Evolutionary conservation across 2,113 vertebrate species (phyloP), one percentile per base, ranked within the genome.

Genomic region (Nerophis ophidion): DNA sequence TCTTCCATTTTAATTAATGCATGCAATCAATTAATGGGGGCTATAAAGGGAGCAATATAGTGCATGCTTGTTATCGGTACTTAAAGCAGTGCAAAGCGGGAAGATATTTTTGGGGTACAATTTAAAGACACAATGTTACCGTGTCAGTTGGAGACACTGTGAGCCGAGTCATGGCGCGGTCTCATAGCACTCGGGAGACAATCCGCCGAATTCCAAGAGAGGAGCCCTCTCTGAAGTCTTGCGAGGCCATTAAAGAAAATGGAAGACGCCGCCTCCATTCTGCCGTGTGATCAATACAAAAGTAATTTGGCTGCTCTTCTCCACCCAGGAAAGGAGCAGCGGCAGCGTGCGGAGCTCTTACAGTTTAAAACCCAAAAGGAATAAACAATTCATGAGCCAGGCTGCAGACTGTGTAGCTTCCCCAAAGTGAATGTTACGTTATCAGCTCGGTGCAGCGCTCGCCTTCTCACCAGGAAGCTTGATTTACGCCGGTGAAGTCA

Each of bases 351-450:
- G 58, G 5, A 48, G 36, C 70, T 74, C 56, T 47, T 56, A 60
- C 45, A 48, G 68, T 79, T 67, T 74, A 76, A 77, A 76, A 73
- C 53, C 79, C 63, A 63, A 48, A 51, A 63, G 40, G 40, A 64
- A 84, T 84, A 67, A 86, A 86, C 73, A 81, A 88, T 87, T 79
- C 72, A 87, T 82, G 85, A 86, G 73, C 19, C 48, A n/a, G 62
- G 49, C 63, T 48, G 38, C 60, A 34, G 58, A 67, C 47, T 57
- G n/a, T 5, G 26, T 7, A 8, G 66, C 72, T 46, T 15, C 52
- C 50, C 69, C 59, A 51, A 48, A 79, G 65, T 50, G 72, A 55
- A 15, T 10, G 44, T n/a, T 65, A 14, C 26, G 64, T 65, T 80
- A 68, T 75, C 58, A 46, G 44, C 64, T 64, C 45, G 19, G 60